Percentiles rank a stretch among this genome's conserved stretches.
Conservation (phyloP, 2,797 vertebrate species). For the Synaphobranchus kaupii region DNA sequence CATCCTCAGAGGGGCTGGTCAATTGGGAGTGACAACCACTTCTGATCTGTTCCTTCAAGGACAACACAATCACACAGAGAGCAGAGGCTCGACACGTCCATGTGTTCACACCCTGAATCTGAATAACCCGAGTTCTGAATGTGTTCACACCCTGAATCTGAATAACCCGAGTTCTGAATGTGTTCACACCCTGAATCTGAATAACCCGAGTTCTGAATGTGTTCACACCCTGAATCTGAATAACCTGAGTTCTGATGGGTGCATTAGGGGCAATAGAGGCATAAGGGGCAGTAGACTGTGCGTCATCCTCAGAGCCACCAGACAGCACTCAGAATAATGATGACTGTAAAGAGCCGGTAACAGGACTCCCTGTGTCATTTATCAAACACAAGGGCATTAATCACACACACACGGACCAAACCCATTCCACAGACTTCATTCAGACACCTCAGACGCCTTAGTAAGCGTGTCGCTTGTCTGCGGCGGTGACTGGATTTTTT, state of each 20-base stretch:
- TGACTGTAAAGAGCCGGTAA: neutral
- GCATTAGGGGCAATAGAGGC: neutral
- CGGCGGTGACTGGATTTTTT: neutral
- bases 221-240: neutral
- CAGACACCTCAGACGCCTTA: slow-evolving; percentile 2
- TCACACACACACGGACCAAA: neutral
- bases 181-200: neutral
- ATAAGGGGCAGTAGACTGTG: neutral
- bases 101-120: neutral
- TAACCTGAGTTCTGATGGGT: neutral
- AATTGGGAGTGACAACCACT: neutral
- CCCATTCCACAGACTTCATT: neutral
- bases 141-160: neutral
- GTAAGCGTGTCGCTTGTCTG: neutral
- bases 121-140: neutral
- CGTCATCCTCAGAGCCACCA: neutral
- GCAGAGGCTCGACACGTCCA: neutral
- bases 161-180: neutral
- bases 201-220: too few relatives aligned
- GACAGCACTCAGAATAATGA: neutral
- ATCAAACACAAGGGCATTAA: neutral
- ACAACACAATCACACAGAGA: neutral
- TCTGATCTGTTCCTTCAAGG: neutral
- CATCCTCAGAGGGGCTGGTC: neutral
- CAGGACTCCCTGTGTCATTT: neutral